Conservation (phyloP, 2,888 invertebrate species). For the Cheilosia vulpina region DNA sequence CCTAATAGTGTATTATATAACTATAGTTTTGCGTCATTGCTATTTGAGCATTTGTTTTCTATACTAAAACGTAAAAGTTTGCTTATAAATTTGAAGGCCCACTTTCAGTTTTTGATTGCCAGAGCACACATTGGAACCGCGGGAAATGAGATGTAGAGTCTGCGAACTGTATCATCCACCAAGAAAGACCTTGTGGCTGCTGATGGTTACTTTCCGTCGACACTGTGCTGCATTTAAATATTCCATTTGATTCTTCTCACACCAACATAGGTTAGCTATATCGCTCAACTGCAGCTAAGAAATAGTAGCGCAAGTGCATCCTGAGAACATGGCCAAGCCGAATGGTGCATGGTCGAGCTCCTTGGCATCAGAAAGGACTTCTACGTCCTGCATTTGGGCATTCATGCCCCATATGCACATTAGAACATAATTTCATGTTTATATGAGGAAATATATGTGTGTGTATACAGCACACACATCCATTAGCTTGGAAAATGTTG, state of each 20-base stretch:
- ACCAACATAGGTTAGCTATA: constrained; percentile 5
- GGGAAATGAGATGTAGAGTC: no score
- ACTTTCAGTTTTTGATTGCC: background rate
- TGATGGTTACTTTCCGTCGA: background rate
- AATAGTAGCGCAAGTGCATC: constrained; percentile 31
- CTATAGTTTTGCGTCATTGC: no score
- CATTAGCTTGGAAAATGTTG: constrained; percentile 23
- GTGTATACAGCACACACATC: background rate
- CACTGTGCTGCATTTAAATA: constrained; percentile 17
- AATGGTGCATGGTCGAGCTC: constrained; percentile 15
- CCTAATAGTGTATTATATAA: no score
- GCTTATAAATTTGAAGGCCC: no score
- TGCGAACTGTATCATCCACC: no score
- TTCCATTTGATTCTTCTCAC: background rate
- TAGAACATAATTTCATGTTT: constrained; percentile 5
- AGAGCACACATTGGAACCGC: no score
- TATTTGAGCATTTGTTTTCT: no score
- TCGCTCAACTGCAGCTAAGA: constrained; percentile 24
- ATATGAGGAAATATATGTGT: background rate
- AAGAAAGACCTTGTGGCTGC: background rate
- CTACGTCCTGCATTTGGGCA: constrained; percentile 6
- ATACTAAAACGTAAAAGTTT: no score
- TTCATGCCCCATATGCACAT: constrained; percentile 11
- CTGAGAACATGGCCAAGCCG: constrained; percentile 28
- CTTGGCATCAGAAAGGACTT: constrained; percentile 14